Conservation (phyloP, 2,797 vertebrate genomes). For the Aphelocoma californica region DNA sequence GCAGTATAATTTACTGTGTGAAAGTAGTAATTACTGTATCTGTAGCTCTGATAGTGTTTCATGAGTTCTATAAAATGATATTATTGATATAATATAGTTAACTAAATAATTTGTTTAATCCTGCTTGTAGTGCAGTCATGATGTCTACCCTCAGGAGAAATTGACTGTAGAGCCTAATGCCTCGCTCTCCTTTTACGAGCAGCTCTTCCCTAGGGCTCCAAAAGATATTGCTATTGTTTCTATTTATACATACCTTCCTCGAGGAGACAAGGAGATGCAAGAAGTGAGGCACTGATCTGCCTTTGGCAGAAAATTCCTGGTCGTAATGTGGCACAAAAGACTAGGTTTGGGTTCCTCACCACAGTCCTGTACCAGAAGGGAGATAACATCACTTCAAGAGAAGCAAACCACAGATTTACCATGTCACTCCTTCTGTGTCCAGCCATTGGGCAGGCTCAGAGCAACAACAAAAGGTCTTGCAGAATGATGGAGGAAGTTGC, state of each 20-base stretch:
- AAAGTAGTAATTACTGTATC: constrained; percentile 18
- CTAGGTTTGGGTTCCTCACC: not conserved
- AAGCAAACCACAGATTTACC: not conserved
- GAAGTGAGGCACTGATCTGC: not conserved
- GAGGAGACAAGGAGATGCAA: not conserved
- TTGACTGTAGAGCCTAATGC: not conserved
- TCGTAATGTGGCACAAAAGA: not conserved
- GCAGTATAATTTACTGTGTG: not conserved
- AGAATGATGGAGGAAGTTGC: not conserved
- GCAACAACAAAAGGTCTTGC: not conserved
- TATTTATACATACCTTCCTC: not conserved
- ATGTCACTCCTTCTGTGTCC: not conserved
- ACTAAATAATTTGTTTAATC: constrained; percentile 17
- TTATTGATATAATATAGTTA: constrained; percentile 8
- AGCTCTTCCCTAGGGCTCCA: not conserved
- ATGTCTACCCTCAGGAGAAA: not conserved
- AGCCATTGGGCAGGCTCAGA: not conserved
- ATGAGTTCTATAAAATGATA: not conserved
- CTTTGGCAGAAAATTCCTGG: not conserved
- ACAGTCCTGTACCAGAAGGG: not conserved
- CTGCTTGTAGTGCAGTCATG: not conserved
- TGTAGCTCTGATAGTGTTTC: not conserved
- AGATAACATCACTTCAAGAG: not conserved
- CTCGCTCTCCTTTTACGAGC: not conserved
- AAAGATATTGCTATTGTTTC: not conserved